A percentile compares a stretch with the other conserved stretches of the same genome.
phyloP scores from a whole-genome alignment of 1,140 invertebrate genomes.

The Bombus turneri region DNA sequence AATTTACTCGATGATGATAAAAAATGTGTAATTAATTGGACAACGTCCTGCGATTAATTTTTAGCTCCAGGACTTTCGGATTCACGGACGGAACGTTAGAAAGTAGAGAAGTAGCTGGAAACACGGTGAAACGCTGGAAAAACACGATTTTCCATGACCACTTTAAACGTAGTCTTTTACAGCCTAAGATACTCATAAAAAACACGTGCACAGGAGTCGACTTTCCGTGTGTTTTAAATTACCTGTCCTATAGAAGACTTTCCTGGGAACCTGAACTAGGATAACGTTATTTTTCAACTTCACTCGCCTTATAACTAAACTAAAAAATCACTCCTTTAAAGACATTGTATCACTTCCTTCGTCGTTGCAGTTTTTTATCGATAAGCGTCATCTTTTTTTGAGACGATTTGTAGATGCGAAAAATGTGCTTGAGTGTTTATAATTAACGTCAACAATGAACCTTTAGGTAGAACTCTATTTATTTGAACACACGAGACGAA shows the following conservation, averaged over 20 bases:
- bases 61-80: not conserved
- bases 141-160: not conserved
- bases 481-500: too few relatives aligned
- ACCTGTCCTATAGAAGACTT: not conserved
- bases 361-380: not conserved
- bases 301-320: too few relatives aligned
- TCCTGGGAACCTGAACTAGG: not conserved
- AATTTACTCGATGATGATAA: not conserved
- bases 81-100: not conserved
- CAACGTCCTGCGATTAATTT: not conserved
- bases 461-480: too few relatives aligned
- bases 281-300: too few relatives aligned
- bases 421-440: not conserved
- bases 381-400: not conserved
- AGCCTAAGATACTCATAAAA: not conserved
- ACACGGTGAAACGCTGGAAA: not conserved
- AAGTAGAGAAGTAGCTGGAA: not conserved
- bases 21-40: not conserved
- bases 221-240: not conserved
- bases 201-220: not conserved
- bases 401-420: not conserved
- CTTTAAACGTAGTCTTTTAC: not conserved
- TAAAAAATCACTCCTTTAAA: not conserved
- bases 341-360: not conserved
- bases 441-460: too few relatives aligned